Percentiles rank a stretch among this genome's conserved stretches.
Evolutionary conservation across 2,113 vertebrate genomes (phyloP).

Genomic region (Apteryx mantelli): DNA sequence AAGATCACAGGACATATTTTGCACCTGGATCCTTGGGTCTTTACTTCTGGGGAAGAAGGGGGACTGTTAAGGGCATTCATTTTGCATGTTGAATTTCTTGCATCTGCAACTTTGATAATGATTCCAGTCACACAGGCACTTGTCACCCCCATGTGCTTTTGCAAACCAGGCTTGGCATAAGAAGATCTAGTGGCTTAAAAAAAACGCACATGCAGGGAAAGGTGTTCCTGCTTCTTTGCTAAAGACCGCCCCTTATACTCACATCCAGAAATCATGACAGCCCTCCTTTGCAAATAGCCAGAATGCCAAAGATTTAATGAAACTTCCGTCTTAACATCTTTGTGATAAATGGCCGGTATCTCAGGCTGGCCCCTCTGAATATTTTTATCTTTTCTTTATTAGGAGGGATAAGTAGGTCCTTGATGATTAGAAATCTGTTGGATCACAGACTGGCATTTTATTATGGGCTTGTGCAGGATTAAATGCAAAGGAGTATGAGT

Average conservation of each 20-base stretch:
- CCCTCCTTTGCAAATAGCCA: neutral
- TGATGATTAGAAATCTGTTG: neutral
- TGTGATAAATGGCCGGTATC: neutral
- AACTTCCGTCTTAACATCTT: conserved; percentile 21
- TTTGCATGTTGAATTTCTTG: neutral
- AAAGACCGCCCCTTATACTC: neutral
- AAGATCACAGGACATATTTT: neutral
- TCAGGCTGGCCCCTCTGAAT: neutral
- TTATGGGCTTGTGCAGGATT: neutral
- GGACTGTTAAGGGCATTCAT: neutral
- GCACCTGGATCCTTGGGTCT: neutral
- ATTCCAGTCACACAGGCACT: conserved; percentile 10
- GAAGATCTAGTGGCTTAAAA: neutral
- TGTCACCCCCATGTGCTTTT: conserved; percentile 10
- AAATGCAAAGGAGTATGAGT: neutral
- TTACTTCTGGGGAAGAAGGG: neutral
- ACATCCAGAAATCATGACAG: neutral
- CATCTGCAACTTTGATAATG: neutral
- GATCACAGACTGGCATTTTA: neutral
- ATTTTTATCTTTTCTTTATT: neutral
- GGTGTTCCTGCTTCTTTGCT: neutral
- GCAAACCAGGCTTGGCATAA: neutral
- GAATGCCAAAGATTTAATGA: neutral
- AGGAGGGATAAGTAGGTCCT: neutral
- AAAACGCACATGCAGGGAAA: neutral